A percentile compares a stretch with the other conserved stretches of the same genome.
These are phyloP conservation scores for zebrafish (Danio rerio) DNA, from an alignment of 2,113 vertebrate genomes.

Conservation along the genomic window DNA sequence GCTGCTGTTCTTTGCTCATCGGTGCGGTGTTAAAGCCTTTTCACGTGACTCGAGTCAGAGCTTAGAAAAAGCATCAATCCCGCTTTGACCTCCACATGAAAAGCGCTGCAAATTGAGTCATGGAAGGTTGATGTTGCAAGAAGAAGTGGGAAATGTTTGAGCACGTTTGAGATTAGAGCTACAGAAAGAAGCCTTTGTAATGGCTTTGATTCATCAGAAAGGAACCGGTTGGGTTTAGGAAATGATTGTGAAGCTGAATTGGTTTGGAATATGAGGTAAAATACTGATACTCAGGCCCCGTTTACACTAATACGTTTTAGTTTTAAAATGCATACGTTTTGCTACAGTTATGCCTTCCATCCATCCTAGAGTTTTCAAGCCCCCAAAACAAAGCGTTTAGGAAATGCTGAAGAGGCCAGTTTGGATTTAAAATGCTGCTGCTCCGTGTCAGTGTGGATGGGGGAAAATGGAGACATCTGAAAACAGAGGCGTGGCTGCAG, in stretches of 20 bases:
- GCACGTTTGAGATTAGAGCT: neutral
- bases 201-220: constrained; percentile 8
- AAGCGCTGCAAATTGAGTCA: neutral
- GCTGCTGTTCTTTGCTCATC: neutral
- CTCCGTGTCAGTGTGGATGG: no score
- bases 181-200: neutral
- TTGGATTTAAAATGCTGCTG: no score
- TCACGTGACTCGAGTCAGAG: neutral
- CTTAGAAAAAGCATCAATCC: neutral
- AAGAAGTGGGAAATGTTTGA: neutral
- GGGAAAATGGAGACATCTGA: no score
- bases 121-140: neutral
- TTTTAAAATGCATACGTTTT: no score
- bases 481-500: no score
- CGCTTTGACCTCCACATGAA: neutral
- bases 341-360: no score
- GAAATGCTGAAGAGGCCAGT: no score
- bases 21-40: neutral
- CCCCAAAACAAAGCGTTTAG: no score
- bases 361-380: no score
- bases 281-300: no score
- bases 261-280: neutral
- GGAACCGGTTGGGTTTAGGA: neutral
- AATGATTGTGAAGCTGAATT: neutral
- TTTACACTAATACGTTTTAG: no score